A percentile compares a stretch with the other conserved stretches of the same genome.
Evolutionary conservation across 2,113 vertebrate species (phyloP).

Genomic region (Poeciliopsis occidentalis): DNA sequence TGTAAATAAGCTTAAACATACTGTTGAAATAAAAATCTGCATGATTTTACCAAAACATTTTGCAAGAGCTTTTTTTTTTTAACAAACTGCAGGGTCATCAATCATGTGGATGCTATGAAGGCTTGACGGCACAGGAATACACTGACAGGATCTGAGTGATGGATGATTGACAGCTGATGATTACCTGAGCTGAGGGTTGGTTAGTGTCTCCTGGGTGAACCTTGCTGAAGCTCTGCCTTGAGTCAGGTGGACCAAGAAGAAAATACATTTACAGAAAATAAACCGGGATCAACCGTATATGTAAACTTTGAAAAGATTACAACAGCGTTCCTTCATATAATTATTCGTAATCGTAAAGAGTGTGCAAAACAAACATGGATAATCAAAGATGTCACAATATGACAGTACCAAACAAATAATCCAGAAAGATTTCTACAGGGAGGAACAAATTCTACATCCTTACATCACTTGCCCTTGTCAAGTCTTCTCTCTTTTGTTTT

Average conservation of each 20-base stretch:
- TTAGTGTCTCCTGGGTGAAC: conserved; percentile 41
- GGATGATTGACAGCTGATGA: conserved; percentile 70
- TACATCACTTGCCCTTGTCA: conserved; percentile 3
- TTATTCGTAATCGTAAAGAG: neutral
- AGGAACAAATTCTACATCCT: conserved; percentile 20
- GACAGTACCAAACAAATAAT: conserved; percentile 24
- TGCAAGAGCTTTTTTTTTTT: conserved; percentile 9
- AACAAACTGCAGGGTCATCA: conserved; percentile 38
- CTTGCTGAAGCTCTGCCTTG: conserved; percentile 34
- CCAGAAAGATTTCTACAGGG: conserved; percentile 41
- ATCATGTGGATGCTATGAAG: conserved; percentile 55
- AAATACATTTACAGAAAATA: conserved; percentile 23
- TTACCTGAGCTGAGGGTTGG: conserved; percentile 54
- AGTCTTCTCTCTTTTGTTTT: conserved; percentile 6
- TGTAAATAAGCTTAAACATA: neutral
- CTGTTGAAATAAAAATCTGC: neutral
- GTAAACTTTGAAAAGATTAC: neutral
- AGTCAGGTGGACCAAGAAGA: conserved; percentile 19
- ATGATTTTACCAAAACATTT: conserved; percentile 23
- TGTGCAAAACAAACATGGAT: neutral
- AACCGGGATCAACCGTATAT: conserved; percentile 3
- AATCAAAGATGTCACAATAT: too few relatives aligned
- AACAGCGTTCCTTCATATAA: neutral
- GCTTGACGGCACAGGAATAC: neutral
- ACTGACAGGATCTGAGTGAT: conserved; percentile 54